Evolutionary conservation across 2,797 vertebrate genomes (phyloP).

Genomic region (Coccyzus lansbergi): DNA sequence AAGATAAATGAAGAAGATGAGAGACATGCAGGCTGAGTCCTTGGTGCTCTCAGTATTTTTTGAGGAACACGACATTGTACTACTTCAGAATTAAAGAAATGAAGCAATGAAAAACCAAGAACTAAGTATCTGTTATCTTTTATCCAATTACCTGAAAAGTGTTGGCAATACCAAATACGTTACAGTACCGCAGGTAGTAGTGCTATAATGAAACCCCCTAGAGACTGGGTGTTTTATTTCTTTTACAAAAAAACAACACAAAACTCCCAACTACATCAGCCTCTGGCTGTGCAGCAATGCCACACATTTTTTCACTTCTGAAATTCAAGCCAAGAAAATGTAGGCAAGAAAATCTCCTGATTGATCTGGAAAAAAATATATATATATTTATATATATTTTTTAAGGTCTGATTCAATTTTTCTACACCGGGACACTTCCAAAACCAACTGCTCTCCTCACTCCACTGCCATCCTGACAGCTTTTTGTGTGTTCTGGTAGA

Average conservation of each 20-base stretch:
- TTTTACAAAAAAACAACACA: background rate
- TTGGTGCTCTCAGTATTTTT: background rate
- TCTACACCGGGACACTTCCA: background rate
- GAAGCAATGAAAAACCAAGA: background rate
- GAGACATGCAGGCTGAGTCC: background rate
- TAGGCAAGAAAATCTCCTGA: background rate
- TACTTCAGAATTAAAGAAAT: background rate
- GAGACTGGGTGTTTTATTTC: background rate
- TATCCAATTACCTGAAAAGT: background rate
- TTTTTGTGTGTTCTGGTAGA: fast-evolving
- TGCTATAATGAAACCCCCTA: background rate
- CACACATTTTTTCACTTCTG: background rate
- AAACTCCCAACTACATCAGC: background rate
- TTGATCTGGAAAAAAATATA: background rate
- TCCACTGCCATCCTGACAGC: background rate
- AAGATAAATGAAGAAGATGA: background rate
- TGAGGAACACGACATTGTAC: background rate
- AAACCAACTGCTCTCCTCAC: background rate
- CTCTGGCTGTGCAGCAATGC: fast-evolving
- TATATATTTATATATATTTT: too few species aligned
- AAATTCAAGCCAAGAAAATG: background rate
- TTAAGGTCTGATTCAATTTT: background rate
- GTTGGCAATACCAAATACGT: background rate
- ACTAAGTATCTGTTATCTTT: background rate
- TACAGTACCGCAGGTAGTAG: background rate